Conservation (phyloP, 2,113 vertebrate genomes). For the Gallinago jamesoni region DNA sequence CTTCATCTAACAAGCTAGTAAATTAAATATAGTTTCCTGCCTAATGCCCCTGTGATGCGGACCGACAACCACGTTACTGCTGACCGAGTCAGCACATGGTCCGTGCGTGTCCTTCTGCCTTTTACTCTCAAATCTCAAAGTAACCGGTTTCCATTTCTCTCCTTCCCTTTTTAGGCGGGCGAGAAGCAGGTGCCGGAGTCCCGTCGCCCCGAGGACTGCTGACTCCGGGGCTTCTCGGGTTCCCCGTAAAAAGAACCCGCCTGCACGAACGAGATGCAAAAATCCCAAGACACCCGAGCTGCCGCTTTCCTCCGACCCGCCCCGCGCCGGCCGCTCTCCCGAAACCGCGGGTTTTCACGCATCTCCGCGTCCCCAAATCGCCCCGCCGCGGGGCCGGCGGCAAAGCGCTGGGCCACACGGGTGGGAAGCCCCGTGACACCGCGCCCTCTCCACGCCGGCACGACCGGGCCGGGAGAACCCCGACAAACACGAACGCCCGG, state of each 20-base stretch:
- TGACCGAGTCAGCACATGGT: not conserved
- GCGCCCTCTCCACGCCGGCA: not conserved
- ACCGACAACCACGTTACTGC: not conserved
- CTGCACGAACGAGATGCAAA: not conserved
- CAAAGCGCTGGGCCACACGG: too few species aligned
- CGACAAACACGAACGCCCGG: fast-evolving
- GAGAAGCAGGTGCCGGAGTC: constrained; percentile 64
- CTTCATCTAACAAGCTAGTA: not conserved
- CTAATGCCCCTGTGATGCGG: not conserved
- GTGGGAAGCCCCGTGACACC: too few species aligned
- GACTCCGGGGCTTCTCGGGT: not conserved
- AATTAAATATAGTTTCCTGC: not conserved
- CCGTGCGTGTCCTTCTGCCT: not conserved
- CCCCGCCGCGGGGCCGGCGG: too few species aligned
- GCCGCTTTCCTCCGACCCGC: not conserved
- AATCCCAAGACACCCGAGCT: not conserved
- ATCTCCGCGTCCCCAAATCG: too few species aligned
- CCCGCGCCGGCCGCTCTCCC: too few species aligned
- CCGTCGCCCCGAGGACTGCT: constrained; percentile 8
- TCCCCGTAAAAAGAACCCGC: constrained; percentile 4
- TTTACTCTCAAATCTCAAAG: not conserved
- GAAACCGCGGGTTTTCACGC: fast-evolving
- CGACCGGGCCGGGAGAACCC: fast-evolving
- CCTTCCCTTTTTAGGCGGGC: constrained; percentile 66
- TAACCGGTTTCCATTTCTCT: constrained; percentile 5